Base-by-base conservation (phyloP, 2,113 vertebrate genomes). In the Myotis lucifugus region DNA sequence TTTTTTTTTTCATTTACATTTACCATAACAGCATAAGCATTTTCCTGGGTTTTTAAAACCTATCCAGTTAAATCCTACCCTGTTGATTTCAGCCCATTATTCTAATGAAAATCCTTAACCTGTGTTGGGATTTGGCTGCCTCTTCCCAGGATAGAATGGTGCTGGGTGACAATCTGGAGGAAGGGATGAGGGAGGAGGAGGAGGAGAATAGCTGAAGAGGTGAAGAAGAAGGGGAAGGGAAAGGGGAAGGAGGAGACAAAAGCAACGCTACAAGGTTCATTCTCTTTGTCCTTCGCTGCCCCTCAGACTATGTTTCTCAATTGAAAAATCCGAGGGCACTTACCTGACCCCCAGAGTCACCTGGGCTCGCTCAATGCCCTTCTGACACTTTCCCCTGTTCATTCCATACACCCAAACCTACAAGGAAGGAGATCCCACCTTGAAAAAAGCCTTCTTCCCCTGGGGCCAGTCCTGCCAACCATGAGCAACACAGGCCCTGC, bases 11-110 rank as follows among this genome's bases (percentile, higher is more conserved):
- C 25, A 61, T 27, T 61, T 61, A 61, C 18, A 25, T 50, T 84
- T 17, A 6, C 32, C 34, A 34, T 89, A 89, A 91, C 25, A n/a
- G 15, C 32, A 50, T 18, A 78, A 81, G 52, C 42, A 48, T 64
- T 87, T 84, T 90, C 72, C 37, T 81, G 59, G 6, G 7, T 88
- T 92, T 95, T 91, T 77, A 70, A n/a, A 59, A 70, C 54, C 11
- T 37, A 92, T n/a, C 1, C 34, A 61, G 13, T 88, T 94, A 78
- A 93, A 81, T 83, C 77, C 77, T 85, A 73, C 56, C 25, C 23
- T 32, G 21, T n/a, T 83, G 23, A 85, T 78, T 89, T 88, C 17
- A 94, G 21, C n/a, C 10, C 15, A 64, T 56, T 13, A 32, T 78
- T 87, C 29, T 67, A 89, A 89, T 29, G 67, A 70, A 92, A 92